Evolutionary conservation across 2,797 vertebrate species (phyloP).

Genomic region (Aplochiton taeniatus): DNA sequence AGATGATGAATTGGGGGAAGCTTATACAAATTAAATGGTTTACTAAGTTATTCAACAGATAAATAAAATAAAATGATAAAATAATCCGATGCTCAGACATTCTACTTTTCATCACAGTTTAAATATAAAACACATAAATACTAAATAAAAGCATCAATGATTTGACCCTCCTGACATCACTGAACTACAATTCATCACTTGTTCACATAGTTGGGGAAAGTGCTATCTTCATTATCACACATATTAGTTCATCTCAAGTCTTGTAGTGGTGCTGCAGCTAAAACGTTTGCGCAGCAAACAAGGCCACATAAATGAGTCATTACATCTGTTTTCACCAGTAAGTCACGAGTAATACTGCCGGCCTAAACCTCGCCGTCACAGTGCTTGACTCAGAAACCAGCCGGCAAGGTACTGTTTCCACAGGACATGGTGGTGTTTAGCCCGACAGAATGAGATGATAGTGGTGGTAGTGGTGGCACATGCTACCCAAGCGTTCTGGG

Average conservation of each 20-base stretch:
- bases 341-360: slow-evolving; percentile 19
- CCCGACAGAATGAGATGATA: slow-evolving; percentile 32
- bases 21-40: slow-evolving; percentile 1
- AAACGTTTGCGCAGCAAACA: background rate
- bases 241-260: background rate
- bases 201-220: too few species aligned
- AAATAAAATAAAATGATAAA: background rate
- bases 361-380: slow-evolving; percentile 8
- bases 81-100: background rate
- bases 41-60: background rate
- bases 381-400: slow-evolving; percentile 4
- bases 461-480: background rate
- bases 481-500: slow-evolving; percentile 36
- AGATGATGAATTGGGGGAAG: slow-evolving; percentile 14
- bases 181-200: too few species aligned
- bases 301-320: background rate
- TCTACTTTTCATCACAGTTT: slow-evolving; percentile 13
- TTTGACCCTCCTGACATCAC: too few species aligned
- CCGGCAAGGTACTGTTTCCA: slow-evolving; percentile 4
- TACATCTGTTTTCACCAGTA: slow-evolving; percentile 12
- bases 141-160: background rate
- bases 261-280: background rate
- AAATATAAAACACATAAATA: slow-evolving; percentile 8
- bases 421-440: slow-evolving; percentile 35
- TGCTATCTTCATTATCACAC: too few species aligned